Evolutionary conservation across 2,888 invertebrate genomes (phyloP), one percentile per base, ranked within the genome.

Genomic region (Phoronis australis): DNA sequence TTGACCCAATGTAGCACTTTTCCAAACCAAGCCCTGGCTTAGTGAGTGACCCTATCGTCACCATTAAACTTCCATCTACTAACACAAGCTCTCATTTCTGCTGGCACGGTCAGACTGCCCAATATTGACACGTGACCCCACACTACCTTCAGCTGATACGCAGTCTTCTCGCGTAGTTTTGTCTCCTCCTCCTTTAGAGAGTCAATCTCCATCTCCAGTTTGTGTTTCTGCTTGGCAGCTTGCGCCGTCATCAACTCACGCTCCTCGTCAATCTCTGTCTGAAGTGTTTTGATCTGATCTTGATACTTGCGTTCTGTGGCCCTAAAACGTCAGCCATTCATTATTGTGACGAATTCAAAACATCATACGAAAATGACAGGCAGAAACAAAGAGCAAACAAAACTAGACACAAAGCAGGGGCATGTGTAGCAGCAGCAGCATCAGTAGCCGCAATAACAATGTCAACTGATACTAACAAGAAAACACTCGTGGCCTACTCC

Each of bases 301-400:
- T 85, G 81, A 69, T 90, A 89, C 51, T 87, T 83, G 52, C 83
- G 82, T 69, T 91, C 91, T 21, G 89, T 75, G 41, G 84, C 79
- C 51, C 85, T 84, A 54, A 31, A 45, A 35, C 20, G 23, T 24
- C 18, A 12, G 15, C 20, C 18, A n/a, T 25, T 39, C 25, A 18
- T 24, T 12, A 24, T 18, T 15, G n/a, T 12, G 5, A 31, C 3
- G 31, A 31, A 35, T 9, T 24, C 15, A 21, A 37, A 5, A 21
- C 27, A 39, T 39, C 12, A n/a, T 15, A 18, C 22, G 26, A 23
- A 15, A 25, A 20, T 21, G 3, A 31, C 24, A 23, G 43, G 25
- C 25, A 24, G 24, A n/a, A 20, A 45, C n/a, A 20, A 22, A 48
- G 35, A 24, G 22, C 20, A 31, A 42, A 50, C 23, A 4, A 12